Conservation (phyloP, 2,888 invertebrate species). For the Nomada ferruginata region DNA sequence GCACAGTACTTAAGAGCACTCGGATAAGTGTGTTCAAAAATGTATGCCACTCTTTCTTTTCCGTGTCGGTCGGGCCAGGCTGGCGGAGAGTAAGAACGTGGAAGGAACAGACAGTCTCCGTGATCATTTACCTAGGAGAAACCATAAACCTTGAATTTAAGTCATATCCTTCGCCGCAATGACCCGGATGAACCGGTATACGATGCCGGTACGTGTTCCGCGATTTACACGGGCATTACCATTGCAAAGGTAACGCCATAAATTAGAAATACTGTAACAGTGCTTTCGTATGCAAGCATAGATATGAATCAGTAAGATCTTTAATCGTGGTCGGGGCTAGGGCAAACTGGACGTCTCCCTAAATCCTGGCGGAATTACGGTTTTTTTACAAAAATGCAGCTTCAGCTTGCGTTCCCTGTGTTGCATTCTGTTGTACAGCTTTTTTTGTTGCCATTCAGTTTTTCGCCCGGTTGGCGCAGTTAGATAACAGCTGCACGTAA, state of each 20-base stretch:
- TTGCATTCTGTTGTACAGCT: not conserved
- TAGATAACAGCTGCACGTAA: constrained; percentile 35
- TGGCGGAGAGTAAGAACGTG: constrained; percentile 29
- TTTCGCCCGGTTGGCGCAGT: constrained; percentile 2
- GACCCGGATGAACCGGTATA: constrained; percentile 69
- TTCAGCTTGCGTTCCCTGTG: constrained; percentile 6
- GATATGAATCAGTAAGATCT: constrained; percentile 76
- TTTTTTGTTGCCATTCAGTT: constrained; percentile 20
- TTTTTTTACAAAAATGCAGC: constrained; percentile 8
- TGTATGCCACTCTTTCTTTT: constrained; percentile 62
- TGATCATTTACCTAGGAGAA: constrained; percentile 67
- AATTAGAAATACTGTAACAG: constrained; percentile 72
- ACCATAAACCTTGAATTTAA: constrained; percentile 70
- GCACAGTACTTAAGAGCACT: constrained; percentile 65
- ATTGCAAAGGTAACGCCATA: constrained; percentile 73
- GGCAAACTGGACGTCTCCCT: constrained; percentile 46
- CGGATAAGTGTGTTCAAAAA: constrained; percentile 71
- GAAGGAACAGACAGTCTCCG: constrained; percentile 39
- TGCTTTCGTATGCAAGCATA: constrained; percentile 68
- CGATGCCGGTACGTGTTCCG: constrained; percentile 68
- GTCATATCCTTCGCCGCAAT: constrained; percentile 57
- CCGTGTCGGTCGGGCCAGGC: constrained; percentile 22
- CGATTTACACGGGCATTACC: constrained; percentile 73
- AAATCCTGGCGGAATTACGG: constrained; percentile 33
- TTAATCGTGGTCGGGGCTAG: constrained; percentile 66